A percentile compares a stretch with the other conserved stretches of the same genome.
These are phyloP conservation scores for Epinephelus cyanopodus DNA, from an alignment of 2,113 vertebrate species.

Conservation along the genomic window DNA sequence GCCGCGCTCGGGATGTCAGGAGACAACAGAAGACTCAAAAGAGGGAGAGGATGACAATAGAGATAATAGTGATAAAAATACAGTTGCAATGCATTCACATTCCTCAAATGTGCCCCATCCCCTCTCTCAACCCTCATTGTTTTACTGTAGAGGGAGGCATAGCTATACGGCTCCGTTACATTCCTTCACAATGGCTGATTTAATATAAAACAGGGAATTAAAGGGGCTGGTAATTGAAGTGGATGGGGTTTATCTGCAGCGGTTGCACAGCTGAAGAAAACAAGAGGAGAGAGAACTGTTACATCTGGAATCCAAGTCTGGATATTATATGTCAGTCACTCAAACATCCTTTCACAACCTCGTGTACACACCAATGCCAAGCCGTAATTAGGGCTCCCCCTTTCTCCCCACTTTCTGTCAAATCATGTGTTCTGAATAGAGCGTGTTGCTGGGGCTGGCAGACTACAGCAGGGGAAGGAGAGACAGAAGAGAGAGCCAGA, in stretches of 20 bases:
- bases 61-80: constrained; percentile 65
- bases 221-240: constrained; percentile 3
- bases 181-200: constrained; percentile 61
- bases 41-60: constrained; percentile 51
- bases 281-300: constrained; percentile 1
- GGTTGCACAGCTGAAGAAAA: constrained; percentile 1
- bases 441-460: constrained; percentile 82
- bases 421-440: constrained; percentile 77
- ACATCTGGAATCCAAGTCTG: constrained; percentile 23
- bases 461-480: constrained; percentile 57
- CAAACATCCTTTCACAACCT: constrained; percentile 7
- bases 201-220: constrained; percentile 44
- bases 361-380: constrained; percentile 20
- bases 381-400: constrained; percentile 80
- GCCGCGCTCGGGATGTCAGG: constrained; percentile 32
- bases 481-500: constrained; percentile 38
- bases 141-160: constrained; percentile 35
- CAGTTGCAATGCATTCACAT: constrained; percentile 41
- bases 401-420: constrained; percentile 85
- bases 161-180: constrained; percentile 29
- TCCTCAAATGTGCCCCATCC: constrained; percentile 31
- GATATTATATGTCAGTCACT: constrained; percentile 34
- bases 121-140: constrained; percentile 43
- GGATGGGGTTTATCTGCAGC: constrained; percentile 4
- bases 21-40: constrained; percentile 35